These are phyloP conservation scores for Helarctos malayanus DNA, from an alignment of 2,797 vertebrate genomes.

Conservation along the genomic window DNA sequence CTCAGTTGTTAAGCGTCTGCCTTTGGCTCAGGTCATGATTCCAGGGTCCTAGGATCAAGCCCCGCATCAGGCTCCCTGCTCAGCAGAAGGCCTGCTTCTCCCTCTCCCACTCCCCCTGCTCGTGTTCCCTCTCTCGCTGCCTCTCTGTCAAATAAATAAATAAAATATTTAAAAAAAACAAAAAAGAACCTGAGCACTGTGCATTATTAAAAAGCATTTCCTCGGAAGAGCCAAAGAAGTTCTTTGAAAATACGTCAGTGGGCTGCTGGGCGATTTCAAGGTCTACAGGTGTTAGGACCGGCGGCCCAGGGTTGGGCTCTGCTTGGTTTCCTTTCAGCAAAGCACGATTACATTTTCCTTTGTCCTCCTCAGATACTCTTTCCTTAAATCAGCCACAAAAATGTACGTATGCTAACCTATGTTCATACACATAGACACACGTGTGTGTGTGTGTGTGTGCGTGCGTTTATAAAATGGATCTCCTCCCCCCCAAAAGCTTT, in stretches of 20 bases:
- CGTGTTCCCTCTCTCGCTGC: too few relatives aligned
- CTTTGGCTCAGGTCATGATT: too few relatives aligned
- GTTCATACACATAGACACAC: not conserved
- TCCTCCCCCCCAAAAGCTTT: not conserved
- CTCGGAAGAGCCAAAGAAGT: not conserved
- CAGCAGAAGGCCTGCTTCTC: too few relatives aligned
- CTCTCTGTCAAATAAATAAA: too few relatives aligned
- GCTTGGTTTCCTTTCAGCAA: not conserved
- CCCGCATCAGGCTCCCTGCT: too few relatives aligned
- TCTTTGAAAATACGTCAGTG: not conserved
- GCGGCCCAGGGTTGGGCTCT: not conserved
- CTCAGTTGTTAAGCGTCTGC: too few relatives aligned
- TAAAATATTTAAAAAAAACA: too few relatives aligned
- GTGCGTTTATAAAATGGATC: not conserved
- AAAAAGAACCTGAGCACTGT: not conserved
- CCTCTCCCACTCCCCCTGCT: too few relatives aligned
- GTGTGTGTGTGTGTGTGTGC: too few relatives aligned
- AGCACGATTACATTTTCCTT: not conserved
- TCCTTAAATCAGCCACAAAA: not conserved
- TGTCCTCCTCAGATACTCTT: not conserved
- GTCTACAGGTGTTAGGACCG: not conserved
- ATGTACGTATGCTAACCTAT: not conserved
- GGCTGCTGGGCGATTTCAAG: not conserved
- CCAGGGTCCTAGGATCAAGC: too few relatives aligned
- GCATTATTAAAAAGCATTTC: not conserved